Percentiles rank a stretch among this genome's conserved stretches.
These are phyloP conservation scores for Scarus forsteni DNA, from an alignment of 2,797 vertebrate species.

Conservation along the genomic window DNA sequence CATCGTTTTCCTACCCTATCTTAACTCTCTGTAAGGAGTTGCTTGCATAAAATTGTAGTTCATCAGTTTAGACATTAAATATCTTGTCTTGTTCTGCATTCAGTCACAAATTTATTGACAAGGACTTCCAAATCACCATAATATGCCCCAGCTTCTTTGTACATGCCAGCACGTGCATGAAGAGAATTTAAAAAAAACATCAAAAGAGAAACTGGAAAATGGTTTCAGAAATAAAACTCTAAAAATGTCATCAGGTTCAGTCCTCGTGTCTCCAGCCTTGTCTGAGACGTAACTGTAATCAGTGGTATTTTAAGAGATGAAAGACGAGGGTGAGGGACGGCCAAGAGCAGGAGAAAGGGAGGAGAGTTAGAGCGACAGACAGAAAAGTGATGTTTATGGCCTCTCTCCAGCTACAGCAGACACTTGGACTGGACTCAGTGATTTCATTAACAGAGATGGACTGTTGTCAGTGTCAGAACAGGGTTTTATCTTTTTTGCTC, in stretches of 20 bases:
- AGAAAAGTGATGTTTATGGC: constrained; percentile 66
- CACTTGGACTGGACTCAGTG: constrained; percentile 62
- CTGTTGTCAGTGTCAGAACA: constrained; percentile 42
- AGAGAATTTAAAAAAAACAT: neutral
- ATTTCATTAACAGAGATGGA: constrained; percentile 75
- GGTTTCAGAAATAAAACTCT: neutral
- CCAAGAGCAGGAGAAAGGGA: constrained; percentile 1
- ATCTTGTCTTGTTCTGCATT: too few species aligned
- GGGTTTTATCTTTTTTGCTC: neutral
- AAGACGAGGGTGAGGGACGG: constrained; percentile 20
- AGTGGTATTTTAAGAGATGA: constrained; percentile 16
- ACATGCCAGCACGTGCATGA: too few species aligned
- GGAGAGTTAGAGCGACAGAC: constrained; percentile 28
- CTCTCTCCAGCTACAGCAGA: constrained; percentile 59
- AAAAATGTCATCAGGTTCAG: constrained; percentile 2
- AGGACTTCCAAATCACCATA: too few species aligned
- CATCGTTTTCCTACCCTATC: too few species aligned
- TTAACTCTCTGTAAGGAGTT: too few species aligned
- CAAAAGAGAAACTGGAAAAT: neutral
- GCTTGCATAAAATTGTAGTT: too few species aligned
- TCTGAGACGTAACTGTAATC: neutral
- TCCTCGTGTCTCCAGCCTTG: neutral
- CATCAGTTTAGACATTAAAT: too few species aligned
- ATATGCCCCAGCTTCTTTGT: too few species aligned
- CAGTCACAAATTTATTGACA: too few species aligned